Evolutionary conservation across 2,113 vertebrate species (phyloP), one percentile per base, ranked within the genome.

Genomic region (Cepphus grylle): DNA sequence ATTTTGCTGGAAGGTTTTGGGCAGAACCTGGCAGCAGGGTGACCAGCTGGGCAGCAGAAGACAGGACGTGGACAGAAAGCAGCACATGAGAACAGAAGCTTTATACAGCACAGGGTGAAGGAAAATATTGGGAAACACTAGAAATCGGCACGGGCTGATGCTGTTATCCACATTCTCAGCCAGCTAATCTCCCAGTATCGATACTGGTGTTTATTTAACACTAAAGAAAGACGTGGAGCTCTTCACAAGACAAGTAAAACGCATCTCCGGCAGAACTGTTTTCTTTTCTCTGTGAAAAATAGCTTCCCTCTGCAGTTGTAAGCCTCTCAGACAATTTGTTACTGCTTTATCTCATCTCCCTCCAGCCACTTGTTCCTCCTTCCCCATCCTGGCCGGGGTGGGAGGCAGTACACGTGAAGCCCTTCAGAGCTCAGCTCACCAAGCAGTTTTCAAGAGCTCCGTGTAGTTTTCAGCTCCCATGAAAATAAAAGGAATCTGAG

Each of bases 51-150:
- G 23, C 62, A 83, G 45, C n/a, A 79, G 65, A 82, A 70, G 53
- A 45, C 26, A 59, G n/a, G 40, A 61, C 4, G 0, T 36, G 76
- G 50, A 22, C 61, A 85, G 78, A 91, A 74, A 86, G 42, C 14
- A 32, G 17, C 43, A 55, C 17, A 17, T 4, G 30, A 86, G 45
- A 93, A 66, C 45, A 70, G 93, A 90, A 72, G 62, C n/a, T 77
- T 82, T 73, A 29, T 40, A 71, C 3, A 78, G 59, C 67, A 55
- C 26, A 17, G 11, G 13, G 42, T 65, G 40, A 81, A 93, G 73
- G 56, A 95, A 93, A 96, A 94, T 50, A 88, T 90, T 95, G 82
- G 50, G 93, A 93, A 96, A 95, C 59, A 78, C 71, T 81, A 45
- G 59, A 66, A 95, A 80, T 86, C 27, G 2, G 2, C 19, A n/a